Evolutionary conservation across 2,888 invertebrate species (phyloP).

Genomic region (Phengaris arion): DNA sequence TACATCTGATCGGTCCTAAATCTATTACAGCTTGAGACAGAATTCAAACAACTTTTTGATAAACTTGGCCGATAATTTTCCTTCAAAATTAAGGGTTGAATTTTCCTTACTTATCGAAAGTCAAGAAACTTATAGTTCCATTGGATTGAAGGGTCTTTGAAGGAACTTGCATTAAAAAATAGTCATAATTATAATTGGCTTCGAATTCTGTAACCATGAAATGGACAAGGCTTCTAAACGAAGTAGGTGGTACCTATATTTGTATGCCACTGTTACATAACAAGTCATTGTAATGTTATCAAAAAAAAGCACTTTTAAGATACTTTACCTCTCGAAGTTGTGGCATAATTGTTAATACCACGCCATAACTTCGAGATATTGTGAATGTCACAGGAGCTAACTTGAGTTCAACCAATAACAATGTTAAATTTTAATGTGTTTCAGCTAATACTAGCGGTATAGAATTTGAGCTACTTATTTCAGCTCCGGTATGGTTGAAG

Average conservation of each 20-base stretch:
- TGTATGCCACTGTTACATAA: too few relatives aligned
- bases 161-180: neutral
- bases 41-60: slow-evolving; percentile 11
- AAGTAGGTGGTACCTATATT: too few relatives aligned
- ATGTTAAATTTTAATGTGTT: slow-evolving; percentile 3
- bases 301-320: too few relatives aligned
- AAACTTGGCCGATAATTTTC: slow-evolving; percentile 24
- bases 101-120: slow-evolving; percentile 6
- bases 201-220: neutral
- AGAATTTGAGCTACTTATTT: slow-evolving; percentile 47
- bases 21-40: slow-evolving; percentile 35
- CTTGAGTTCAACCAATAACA: neutral
- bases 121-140: slow-evolving; percentile 14
- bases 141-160: slow-evolving; percentile 19
- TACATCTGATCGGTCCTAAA: slow-evolving; percentile 38
- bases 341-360: too few relatives aligned
- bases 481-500: slow-evolving; percentile 48
- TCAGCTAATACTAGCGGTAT: slow-evolving; percentile 22
- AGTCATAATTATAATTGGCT: slow-evolving; percentile 1
- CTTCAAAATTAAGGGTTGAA: slow-evolving; percentile 13
- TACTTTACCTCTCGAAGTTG: too few relatives aligned
- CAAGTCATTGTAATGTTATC: too few relatives aligned
- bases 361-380: too few relatives aligned
- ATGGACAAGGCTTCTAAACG: too few relatives aligned
- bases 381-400: too few relatives aligned